These are phyloP conservation scores for Martes martes DNA, from an alignment of 2,113 vertebrate species.

Conservation along the genomic window DNA sequence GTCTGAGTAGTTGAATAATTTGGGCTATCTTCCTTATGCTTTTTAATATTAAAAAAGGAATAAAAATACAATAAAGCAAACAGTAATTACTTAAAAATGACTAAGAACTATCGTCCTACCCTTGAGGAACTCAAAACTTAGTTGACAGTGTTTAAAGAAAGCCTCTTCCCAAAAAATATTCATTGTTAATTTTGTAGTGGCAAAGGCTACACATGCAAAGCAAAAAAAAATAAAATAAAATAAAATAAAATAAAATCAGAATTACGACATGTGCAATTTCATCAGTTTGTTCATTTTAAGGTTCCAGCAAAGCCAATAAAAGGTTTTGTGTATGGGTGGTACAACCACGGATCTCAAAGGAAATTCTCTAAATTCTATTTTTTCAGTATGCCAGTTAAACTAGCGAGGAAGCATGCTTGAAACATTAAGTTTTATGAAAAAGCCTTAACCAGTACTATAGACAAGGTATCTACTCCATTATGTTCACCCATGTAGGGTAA, in stretches of 20 bases:
- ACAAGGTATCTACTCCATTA: background rate
- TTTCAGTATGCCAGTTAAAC: background rate
- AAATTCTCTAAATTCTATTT: constrained; percentile 19
- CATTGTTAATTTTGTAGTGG: background rate
- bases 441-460: background rate
- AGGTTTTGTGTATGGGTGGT: background rate
- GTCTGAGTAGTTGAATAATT: background rate
- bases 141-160: constrained; percentile 31
- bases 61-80: background rate
- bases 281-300: background rate
- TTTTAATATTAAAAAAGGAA: background rate
- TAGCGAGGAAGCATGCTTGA: background rate
- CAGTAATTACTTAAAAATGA: background rate
- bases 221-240: background rate
- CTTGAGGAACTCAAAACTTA: background rate
- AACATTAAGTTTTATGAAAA: background rate
- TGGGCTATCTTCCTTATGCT: background rate
- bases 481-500: background rate
- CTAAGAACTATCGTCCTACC: background rate
- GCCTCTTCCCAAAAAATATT: background rate
- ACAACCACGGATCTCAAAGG: background rate
- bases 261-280: background rate
- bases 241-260: background rate
- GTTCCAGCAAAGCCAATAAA: background rate
- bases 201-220: background rate